Evolutionary conservation across 2,888 invertebrate species (phyloP).

Genomic region (Drosophila quinaria): DNA sequence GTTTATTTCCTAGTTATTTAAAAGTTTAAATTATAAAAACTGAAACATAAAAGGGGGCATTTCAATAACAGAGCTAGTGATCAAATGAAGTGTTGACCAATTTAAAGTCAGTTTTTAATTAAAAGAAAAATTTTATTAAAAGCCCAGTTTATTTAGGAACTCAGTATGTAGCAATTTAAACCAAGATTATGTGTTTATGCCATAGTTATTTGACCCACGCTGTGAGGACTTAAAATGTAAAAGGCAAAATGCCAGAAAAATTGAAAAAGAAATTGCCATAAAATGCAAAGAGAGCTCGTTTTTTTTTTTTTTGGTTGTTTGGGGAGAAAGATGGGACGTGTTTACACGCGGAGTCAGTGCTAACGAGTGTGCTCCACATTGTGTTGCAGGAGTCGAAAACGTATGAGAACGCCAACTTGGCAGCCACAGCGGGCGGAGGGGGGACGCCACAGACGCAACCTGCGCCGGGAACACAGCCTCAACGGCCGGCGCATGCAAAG

Average conservation of each 20-base stretch:
- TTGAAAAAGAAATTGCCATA: slow-evolving; percentile 60
- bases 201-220: slow-evolving; percentile 40
- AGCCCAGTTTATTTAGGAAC: not conserved
- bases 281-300: slow-evolving; percentile 41
- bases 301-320: not conserved
- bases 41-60: no score
- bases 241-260: slow-evolving; percentile 43
- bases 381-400: slow-evolving; percentile 83
- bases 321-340: slow-evolving; percentile 18
- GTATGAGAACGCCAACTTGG: slow-evolving; percentile 84
- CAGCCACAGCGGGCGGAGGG: slow-evolving; percentile 45
- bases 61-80: not conserved
- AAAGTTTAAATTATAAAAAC: no score
- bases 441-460: slow-evolving; percentile 82
- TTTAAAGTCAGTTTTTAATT: not conserved
- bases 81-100: not conserved
- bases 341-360: slow-evolving; percentile 10
- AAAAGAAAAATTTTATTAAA: not conserved
- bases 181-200: slow-evolving; percentile 49
- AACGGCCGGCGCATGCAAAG: slow-evolving; percentile 89
- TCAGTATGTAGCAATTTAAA: slow-evolving; percentile 26
- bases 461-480: slow-evolving; percentile 84
- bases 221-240: slow-evolving; percentile 26
- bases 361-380: slow-evolving; percentile 21
- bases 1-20: no score